Base-by-base conservation (phyloP, 2,888 invertebrate species). In the Andricus curvator region DNA sequence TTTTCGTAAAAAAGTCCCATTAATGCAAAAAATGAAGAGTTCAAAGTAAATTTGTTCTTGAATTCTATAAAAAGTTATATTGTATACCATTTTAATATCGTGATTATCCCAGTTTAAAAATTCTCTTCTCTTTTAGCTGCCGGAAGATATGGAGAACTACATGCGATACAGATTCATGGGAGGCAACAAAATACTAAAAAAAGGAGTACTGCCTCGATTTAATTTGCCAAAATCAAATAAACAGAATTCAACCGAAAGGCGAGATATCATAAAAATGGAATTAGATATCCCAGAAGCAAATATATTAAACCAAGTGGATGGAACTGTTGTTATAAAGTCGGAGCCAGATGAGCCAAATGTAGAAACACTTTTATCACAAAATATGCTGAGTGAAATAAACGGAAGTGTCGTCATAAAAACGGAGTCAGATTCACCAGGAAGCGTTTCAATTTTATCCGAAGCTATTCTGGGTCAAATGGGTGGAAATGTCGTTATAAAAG, bases 131-230 rank as follows among this genome's bases (percentile, higher is more conserved):
- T 2, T 78, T 78, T 25, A 78, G 78, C 29, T 78, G 11, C 62
- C 62, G 20, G 78, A 78, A 41, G 78, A 78, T 48, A 64, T 78
- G 78, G 78, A 78, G 41, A 78, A 78, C 17, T 78, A 78, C 25
- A 78, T 33, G 29, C 11, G 37, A n/a, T 78, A 37, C 62, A n/a
- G 20, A 51, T 22, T 78, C 33, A 25, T 79, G 76, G 79, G 79
- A 44, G 79, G 64, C 11, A 29, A 13, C 4, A 25, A 37, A 20
- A n/a, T 9, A 76, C 41, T 79, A 76, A 79, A 76, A 76, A 76
- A 74, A 51, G 37, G 62, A 13, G 76, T 65, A 29, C 5, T 76
- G 8, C 79, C 79, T 22, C 74, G 62, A 25, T 62, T 62, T 62
- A 62, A 62, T 62, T 62, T 62, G 22, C 62, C 25, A 25, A 62